phyloP scores from a whole-genome alignment of 2,888 invertebrate species.

The Sphinx pinastri region DNA sequence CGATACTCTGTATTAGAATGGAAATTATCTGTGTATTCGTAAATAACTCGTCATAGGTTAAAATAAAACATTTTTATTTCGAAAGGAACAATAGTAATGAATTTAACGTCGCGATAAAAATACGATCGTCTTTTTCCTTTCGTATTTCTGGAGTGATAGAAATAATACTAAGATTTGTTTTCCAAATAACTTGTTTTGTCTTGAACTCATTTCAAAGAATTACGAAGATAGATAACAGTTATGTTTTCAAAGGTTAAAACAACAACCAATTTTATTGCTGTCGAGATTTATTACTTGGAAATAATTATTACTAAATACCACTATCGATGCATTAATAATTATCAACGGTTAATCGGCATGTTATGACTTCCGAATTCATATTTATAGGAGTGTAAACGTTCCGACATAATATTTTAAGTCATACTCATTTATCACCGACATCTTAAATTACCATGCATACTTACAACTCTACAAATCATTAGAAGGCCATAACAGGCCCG shows the following conservation, averaged over 20 bases:
- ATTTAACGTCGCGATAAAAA: slow-evolving; percentile 2
- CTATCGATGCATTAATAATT: neutral
- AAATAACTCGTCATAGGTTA: neutral
- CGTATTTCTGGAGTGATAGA: neutral
- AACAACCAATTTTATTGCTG: neutral
- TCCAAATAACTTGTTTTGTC: neutral
- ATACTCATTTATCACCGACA: neutral
- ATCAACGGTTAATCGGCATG: neutral
- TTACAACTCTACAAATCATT: neutral
- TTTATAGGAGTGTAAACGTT: neutral
- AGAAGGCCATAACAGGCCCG: neutral
- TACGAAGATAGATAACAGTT: neutral
- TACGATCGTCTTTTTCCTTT: neutral
- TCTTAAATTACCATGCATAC: neutral
- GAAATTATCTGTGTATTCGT: neutral
- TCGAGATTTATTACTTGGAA: neutral
- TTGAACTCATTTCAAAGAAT: neutral
- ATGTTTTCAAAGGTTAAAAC: neutral
- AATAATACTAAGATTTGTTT: neutral
- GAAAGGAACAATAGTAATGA: neutral
- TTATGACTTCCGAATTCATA: neutral
- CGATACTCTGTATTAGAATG: neutral
- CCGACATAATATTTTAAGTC: neutral
- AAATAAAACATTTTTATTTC: neutral
- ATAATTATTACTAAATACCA: neutral